These are phyloP conservation scores for Parazoanthus darwini DNA, from an alignment of 92 coral and sea anemone genomes.

Conservation along the genomic window DNA sequence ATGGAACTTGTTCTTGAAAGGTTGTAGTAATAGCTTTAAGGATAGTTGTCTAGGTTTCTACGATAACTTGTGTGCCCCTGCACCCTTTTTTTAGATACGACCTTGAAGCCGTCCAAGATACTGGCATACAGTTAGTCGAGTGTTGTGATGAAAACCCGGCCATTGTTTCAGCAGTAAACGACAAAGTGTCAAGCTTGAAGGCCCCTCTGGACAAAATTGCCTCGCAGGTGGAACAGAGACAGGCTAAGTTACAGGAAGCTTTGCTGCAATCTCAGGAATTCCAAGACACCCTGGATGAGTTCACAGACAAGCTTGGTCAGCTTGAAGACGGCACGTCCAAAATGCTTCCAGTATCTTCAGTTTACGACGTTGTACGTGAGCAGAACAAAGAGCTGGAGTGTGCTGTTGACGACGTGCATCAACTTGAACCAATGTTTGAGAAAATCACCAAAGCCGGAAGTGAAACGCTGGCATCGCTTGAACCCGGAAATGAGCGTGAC, in stretches of 20 bases:
- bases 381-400: constrained; percentile 81
- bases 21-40: not conserved
- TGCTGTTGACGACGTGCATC: constrained; percentile 74
- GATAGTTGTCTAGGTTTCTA: not conserved
- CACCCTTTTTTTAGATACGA: constrained; percentile 33
- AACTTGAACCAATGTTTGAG: constrained; percentile 91
- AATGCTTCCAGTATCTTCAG: constrained; percentile 80
- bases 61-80: too few relatives aligned
- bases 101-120: constrained; percentile 75
- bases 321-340: constrained; percentile 75
- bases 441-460: constrained; percentile 68
- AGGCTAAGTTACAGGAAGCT: constrained; percentile 74
- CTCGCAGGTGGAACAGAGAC: constrained; percentile 78
- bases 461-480: constrained; percentile 75
- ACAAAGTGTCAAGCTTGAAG: constrained; percentile 68
- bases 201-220: constrained; percentile 70
- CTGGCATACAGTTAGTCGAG: constrained; percentile 78
- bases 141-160: constrained; percentile 77
- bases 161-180: constrained; percentile 70
- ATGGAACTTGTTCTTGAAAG: too few relatives aligned
- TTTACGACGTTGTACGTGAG: constrained; percentile 74
- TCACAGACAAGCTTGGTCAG: constrained; percentile 71
- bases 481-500: constrained; percentile 78
- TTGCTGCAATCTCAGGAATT: constrained; percentile 87
- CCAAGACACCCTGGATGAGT: constrained; percentile 84